A percentile compares a stretch with the other conserved stretches of the same genome.
phyloP scores from a whole-genome alignment of 2,113 vertebrate genomes.

The Cinclus cinclus region DNA sequence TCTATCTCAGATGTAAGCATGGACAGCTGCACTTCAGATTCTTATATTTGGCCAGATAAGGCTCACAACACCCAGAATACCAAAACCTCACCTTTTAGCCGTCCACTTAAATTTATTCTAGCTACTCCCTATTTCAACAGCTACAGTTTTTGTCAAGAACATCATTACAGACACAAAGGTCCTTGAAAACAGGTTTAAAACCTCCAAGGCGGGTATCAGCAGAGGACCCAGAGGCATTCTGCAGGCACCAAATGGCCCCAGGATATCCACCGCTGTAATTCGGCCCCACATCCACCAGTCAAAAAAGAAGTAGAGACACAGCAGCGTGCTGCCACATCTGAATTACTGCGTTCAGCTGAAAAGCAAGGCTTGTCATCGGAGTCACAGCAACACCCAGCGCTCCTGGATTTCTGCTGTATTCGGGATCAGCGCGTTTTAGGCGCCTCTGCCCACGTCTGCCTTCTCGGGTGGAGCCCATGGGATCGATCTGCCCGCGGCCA shows the following conservation, averaged over 20 bases:
- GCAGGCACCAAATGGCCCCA: not conserved
- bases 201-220: not conserved
- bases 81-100: not conserved
- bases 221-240: not conserved
- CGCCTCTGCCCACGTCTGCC: not conserved
- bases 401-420: too few species aligned
- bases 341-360: not conserved
- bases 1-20: not conserved
- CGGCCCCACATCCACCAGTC: accelerated
- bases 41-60: not conserved
- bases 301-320: not conserved
- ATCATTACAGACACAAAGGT: not conserved
- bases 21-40: not conserved
- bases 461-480: not conserved
- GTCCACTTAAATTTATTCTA: not conserved
- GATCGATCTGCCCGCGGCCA: not conserved
- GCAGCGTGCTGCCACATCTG: not conserved
- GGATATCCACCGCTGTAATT: accelerated
- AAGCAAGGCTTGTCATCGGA: not conserved
- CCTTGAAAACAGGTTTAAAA: not conserved
- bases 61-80: not conserved
- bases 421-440: not conserved
- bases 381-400: not conserved
- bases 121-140: not conserved
- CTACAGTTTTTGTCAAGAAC: not conserved